These are phyloP conservation scores for Heliconius melpomene DNA, from an alignment of 1,140 invertebrate genomes.

Conservation along the genomic window DNA sequence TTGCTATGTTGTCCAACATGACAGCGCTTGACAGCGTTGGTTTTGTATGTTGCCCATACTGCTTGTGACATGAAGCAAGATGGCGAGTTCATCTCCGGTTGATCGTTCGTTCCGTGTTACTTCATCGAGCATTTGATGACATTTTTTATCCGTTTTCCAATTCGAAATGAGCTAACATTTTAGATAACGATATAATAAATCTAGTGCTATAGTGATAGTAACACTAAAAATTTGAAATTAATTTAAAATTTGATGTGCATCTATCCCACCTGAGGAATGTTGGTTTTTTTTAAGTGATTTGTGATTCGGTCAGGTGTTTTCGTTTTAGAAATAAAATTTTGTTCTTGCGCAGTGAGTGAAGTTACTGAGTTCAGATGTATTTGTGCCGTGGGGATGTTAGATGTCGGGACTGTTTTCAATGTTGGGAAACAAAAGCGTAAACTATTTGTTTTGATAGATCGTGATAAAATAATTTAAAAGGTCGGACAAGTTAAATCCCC, in stretches of 20 bases:
- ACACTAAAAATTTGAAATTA: conserved; percentile 50
- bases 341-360: conserved; percentile 80
- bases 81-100: conserved; percentile 80
- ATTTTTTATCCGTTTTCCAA: conserved; percentile 67
- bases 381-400: conserved; percentile 78
- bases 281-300: conserved; percentile 81
- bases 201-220: conserved; percentile 60
- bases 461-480: conserved; percentile 77
- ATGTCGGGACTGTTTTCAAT: conserved; percentile 79
- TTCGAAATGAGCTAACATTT: conserved; percentile 59
- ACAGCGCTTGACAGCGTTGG: conserved; percentile 45
- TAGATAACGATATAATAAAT: conserved; percentile 51
- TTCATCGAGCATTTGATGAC: conserved; percentile 66
- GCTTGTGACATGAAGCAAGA: conserved; percentile 78
- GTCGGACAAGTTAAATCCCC: conserved; percentile 67
- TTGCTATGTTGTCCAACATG: conserved; percentile 39
- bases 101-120: conserved; percentile 75
- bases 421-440: conserved; percentile 80
- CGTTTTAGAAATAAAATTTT: conserved; percentile 79
- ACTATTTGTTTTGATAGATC: conserved; percentile 81
- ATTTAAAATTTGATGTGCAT: conserved; percentile 62
- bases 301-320: conserved; percentile 82
- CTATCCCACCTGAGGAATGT: conserved; percentile 82
- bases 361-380: conserved; percentile 78
- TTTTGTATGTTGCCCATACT: conserved; percentile 59